phyloP scores from a whole-genome alignment of 1,140 invertebrate genomes.

The Sesamia nonagrioides region DNA sequence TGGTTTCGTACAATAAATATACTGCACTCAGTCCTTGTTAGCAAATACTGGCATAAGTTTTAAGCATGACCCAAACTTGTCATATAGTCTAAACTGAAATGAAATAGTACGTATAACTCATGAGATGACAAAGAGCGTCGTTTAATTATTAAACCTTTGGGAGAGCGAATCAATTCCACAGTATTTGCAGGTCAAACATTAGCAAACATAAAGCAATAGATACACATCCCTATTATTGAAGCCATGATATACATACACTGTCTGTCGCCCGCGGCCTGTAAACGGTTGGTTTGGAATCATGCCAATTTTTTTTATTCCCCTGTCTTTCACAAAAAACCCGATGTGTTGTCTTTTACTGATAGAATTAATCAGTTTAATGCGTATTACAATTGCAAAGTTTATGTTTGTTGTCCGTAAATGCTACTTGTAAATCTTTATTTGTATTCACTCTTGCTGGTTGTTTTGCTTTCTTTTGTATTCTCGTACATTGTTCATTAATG shows the following conservation, averaged over 20 bases:
- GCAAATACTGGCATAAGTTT: background rate
- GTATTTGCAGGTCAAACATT: constrained; percentile 12
- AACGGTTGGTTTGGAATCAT: constrained; percentile 64
- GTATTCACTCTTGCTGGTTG: constrained; percentile 25
- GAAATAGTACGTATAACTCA: constrained; percentile 3
- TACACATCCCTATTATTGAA: constrained; percentile 56
- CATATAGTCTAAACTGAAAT: background rate
- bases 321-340: constrained; percentile 60
- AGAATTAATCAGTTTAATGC: constrained; percentile 45
- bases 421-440: constrained; percentile 39
- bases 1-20: too few species aligned
- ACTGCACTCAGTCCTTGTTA: too few species aligned
- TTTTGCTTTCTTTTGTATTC: constrained; percentile 11
- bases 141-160: constrained; percentile 31
- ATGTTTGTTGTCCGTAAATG: constrained; percentile 17
- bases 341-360: constrained; percentile 45
- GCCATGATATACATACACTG: constrained; percentile 61
- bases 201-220: constrained; percentile 33
- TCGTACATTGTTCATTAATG: constrained; percentile 9
- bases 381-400: constrained; percentile 47
- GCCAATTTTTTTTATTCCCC: constrained; percentile 70
- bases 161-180: constrained; percentile 23
- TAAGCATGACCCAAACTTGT: constrained; percentile 8
- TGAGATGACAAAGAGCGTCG: constrained; percentile 22
- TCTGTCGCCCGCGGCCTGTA: constrained; percentile 64